Evolutionary conservation across 2,113 vertebrate genomes (phyloP).

Genomic region (Lepidothrix coronata): DNA sequence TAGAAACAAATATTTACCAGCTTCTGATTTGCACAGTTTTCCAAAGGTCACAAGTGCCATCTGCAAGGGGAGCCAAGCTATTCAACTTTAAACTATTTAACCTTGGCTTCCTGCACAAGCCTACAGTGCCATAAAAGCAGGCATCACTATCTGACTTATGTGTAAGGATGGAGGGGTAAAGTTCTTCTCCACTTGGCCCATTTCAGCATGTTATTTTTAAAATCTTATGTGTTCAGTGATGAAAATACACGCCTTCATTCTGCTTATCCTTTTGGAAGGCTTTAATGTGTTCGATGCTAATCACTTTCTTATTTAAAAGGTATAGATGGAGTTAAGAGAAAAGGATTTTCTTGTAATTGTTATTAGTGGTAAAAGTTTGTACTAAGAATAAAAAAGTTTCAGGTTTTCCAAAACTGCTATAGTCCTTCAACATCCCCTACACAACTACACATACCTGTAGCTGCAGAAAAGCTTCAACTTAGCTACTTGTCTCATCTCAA

Average conservation of each 20-base stretch:
- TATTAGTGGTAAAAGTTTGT: neutral
- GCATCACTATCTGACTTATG: neutral
- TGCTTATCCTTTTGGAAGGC: neutral
- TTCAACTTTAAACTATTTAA: conserved; percentile 20
- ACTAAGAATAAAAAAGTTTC: neutral
- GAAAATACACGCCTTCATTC: neutral
- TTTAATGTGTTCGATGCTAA: neutral
- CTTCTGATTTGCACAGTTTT: neutral
- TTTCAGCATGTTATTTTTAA: neutral
- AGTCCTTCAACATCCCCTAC: fast-evolving
- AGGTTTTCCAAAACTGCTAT: neutral
- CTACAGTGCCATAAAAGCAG: neutral
- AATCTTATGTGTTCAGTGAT: neutral
- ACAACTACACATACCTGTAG: neutral
- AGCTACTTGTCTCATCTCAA: neutral
- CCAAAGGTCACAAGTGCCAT: conserved; percentile 29
- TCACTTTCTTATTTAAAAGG: neutral
- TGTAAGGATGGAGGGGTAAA: neutral
- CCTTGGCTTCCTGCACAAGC: neutral
- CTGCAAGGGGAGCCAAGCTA: conserved; percentile 22
- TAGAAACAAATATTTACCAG: conserved; percentile 43
- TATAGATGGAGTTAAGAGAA: neutral
- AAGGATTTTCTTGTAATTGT: neutral
- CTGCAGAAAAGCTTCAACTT: neutral
- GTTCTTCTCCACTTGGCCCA: neutral